A percentile compares a stretch with the other conserved stretches of the same genome.
Evolutionary conservation across 2,888 invertebrate species (phyloP).

Genomic region (Elysia crispata): DNA sequence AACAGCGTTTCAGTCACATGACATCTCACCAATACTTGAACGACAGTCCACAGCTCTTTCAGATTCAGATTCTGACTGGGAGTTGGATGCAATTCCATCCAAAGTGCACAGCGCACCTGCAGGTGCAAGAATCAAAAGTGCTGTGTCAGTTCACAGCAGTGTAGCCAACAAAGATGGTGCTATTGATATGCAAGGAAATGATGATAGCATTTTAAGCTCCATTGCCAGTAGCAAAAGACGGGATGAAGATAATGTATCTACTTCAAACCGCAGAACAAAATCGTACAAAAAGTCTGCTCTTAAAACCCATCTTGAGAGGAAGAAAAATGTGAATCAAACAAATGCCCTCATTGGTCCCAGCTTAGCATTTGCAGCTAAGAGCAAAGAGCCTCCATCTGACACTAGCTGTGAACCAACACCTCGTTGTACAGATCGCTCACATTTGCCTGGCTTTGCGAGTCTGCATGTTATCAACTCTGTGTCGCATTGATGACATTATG

Average conservation of each 20-base stretch:
- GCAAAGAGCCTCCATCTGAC: slow-evolving; percentile 29
- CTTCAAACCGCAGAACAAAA: not conserved
- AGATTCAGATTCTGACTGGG: slow-evolving; percentile 55
- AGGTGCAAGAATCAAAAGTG: slow-evolving; percentile 37
- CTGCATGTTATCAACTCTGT: not conserved
- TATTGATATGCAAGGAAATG: slow-evolving; percentile 11
- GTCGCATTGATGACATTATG: too few relatives aligned
- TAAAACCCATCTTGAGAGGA: slow-evolving; percentile 27
- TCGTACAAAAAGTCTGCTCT: slow-evolving; percentile 36
- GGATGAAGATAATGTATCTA: not conserved
- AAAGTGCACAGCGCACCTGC: slow-evolving; percentile 45
- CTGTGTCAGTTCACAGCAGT: not conserved
- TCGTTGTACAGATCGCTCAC: not conserved
- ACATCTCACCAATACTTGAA: not conserved
- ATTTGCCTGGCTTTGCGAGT: slow-evolving; percentile 11
- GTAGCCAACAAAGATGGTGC: not conserved
- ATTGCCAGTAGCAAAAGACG: slow-evolving; percentile 2
- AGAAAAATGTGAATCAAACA: slow-evolving; percentile 21
- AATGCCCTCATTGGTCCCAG: slow-evolving; percentile 40
- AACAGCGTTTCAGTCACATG: not conserved
- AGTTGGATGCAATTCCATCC: slow-evolving; percentile 11
- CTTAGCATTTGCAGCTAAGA: slow-evolving; percentile 32
- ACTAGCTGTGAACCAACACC: slow-evolving; percentile 40
- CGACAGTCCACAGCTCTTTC: slow-evolving; percentile 49
- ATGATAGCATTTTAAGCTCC: slow-evolving; percentile 25